Conservation (phyloP, 2,888 invertebrate species). For the Bellardia bayeri region DNA sequence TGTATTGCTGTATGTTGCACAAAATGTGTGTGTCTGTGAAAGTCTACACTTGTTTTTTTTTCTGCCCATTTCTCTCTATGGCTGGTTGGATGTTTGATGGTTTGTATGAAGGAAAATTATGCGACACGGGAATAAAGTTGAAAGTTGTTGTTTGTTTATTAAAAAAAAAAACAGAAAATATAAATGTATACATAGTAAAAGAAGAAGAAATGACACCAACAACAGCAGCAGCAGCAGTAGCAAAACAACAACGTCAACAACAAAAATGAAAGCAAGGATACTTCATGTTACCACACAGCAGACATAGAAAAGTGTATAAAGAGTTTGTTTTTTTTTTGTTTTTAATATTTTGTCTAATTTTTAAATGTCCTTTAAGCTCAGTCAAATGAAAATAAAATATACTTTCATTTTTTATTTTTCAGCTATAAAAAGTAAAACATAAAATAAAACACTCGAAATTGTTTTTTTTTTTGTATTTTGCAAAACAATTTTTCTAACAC, state of each 20-base stretch:
- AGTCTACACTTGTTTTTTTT: not conserved
- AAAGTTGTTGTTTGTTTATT: slow-evolving; percentile 64
- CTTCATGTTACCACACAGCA: slow-evolving; percentile 34
- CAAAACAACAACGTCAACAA: slow-evolving; percentile 5
- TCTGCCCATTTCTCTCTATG: slow-evolving; percentile 24
- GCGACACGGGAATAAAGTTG: slow-evolving; percentile 68
- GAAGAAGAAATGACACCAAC: not conserved
- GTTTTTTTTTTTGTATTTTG: not conserved
- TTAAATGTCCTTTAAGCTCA: slow-evolving; percentile 57
- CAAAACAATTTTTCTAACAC: not conserved
- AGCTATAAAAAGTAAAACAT: not conserved
- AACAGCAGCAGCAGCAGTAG: too few species aligned
- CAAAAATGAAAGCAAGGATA: slow-evolving; percentile 47
- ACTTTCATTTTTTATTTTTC: slow-evolving; percentile 64
- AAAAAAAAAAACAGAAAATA: slow-evolving; percentile 17
- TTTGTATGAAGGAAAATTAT: slow-evolving; percentile 65
- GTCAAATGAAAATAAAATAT: slow-evolving; percentile 53
- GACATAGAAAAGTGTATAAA: slow-evolving; percentile 39
- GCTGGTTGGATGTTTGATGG: slow-evolving; percentile 60
- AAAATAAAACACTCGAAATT: slow-evolving; percentile 13
- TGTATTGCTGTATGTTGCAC: not conserved
- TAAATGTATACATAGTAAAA: not conserved
- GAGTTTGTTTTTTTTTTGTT: not conserved
- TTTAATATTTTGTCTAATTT: not conserved
- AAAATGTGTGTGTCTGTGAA: not conserved